Conservation (phyloP, 2,888 invertebrate species). For the Troilus luridus region DNA sequence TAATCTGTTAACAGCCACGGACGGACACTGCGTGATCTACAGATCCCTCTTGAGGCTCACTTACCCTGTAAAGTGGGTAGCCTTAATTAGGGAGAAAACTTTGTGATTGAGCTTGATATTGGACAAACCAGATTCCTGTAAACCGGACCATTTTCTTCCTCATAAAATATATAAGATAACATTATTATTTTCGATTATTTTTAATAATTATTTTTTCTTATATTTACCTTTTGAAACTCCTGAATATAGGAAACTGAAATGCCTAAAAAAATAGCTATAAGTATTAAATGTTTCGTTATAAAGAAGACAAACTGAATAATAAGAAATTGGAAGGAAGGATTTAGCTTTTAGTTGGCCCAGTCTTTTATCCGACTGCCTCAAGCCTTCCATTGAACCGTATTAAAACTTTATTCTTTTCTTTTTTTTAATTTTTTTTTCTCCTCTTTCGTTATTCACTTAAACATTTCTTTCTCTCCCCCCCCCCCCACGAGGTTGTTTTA, state of each 20-base stretch:
- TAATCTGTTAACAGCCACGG: no score
- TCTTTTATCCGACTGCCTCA: neutral
- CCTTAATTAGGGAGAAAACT: no score
- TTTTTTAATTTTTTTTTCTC: neutral
- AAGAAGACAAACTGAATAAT: neutral
- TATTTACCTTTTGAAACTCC: no score
- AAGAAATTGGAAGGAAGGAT: neutral
- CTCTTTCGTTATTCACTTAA: constrained; percentile 30
- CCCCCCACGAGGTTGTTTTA: neutral
- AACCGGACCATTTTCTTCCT: no score
- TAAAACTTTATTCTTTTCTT: neutral
- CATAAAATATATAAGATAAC: no score
- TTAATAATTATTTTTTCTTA: no score
- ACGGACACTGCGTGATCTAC: no score
- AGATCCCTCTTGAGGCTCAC: no score
- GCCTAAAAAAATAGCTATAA: neutral
- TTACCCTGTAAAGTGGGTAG: no score
- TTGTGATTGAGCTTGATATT: no score
- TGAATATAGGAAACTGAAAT: neutral
- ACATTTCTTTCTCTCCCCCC: neutral
- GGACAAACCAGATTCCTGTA: no score
- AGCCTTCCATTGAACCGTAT: neutral
- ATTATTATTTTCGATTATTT: no score
- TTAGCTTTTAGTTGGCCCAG: neutral
- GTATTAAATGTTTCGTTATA: neutral